phyloP scores from a whole-genome alignment of 2,113 vertebrate genomes.

The Cebus imitator region DNA sequence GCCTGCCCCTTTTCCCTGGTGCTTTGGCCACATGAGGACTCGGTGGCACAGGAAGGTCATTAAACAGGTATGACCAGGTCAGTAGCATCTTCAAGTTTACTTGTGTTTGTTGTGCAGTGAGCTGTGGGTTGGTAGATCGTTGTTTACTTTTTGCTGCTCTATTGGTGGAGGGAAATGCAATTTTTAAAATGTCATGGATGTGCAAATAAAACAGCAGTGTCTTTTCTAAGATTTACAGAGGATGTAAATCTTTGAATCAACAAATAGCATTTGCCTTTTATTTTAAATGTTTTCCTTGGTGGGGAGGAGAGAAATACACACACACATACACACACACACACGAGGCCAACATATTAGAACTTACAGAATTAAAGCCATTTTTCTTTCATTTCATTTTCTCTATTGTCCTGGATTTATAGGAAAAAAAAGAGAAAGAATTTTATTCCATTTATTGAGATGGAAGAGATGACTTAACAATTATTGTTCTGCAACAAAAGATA shows the following conservation, averaged over 20 bases:
- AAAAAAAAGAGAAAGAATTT: not conserved
- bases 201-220: not conserved
- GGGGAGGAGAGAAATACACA: not conserved
- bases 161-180: not conserved
- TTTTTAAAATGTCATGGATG: not conserved
- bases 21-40: not conserved
- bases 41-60: not conserved
- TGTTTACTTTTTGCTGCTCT: not conserved
- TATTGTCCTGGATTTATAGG: not conserved
- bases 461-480: not conserved
- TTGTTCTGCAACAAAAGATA: not conserved
- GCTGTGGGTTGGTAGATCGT: not conserved
- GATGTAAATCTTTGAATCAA: not conserved
- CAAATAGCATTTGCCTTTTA: not conserved
- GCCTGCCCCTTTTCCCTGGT: not conserved
- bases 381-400: not conserved
- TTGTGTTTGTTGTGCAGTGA: not conserved
- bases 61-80: conserved; percentile 82
- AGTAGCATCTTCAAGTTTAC: conserved; percentile 61
- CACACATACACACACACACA: not conserved
- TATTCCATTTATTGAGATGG: not conserved
- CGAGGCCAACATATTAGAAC: not conserved
- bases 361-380: not conserved
- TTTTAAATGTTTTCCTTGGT: not conserved
- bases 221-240: not conserved